Base-by-base conservation (phyloP, 2,113 vertebrate genomes). In the Loxodonta africana region DNA sequence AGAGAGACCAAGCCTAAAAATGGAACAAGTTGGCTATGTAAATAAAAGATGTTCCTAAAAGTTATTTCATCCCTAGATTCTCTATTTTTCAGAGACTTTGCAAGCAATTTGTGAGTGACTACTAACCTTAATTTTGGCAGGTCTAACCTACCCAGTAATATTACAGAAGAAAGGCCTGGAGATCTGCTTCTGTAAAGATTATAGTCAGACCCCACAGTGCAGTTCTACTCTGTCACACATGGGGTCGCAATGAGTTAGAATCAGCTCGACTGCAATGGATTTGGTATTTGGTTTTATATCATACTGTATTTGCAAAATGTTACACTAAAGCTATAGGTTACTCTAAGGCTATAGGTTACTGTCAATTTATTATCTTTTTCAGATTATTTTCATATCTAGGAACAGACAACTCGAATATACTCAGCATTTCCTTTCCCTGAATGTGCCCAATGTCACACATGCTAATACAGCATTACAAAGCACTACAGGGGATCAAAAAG, bases 11-110 rank as follows among this genome's bases (percentile, higher is more conserved):
- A 20, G 2, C 62, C 62, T 63, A 69, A 87, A 94, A 90, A 86
- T 63, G n/a, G 90, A 94, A 90, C 48, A 86, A 92, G 67, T 92
- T 90, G 71, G 74, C 41, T 63, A 74, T 30, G 28, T 23, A 89
- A 82, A 81, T 83, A 83, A 69, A 94, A 89, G 18, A 63, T 57
- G 41, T 90, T 89, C 84, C 3, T 57, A 41, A 17, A 82, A 53
- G 30, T 46, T 63, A 83, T 57, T 86, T 82, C 51, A 82, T n/a
- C n/a, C 25, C 18, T 57, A 89, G 5, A 18, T 30, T 48, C 48
- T 48, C 48, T 69, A 44, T 90, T 90, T 96, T 51, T 81, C 67
- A 89, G 37, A 81, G 10, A 44, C 15, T 67, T 63, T 92, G 44
- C 57, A 41, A 90, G 63, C 30, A 86, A 21, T 57, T 71, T 85